Percentiles rank a stretch among this genome's conserved stretches.
Conservation (phyloP, 1,140 invertebrate species). For the Piezodorus guildinii region DNA sequence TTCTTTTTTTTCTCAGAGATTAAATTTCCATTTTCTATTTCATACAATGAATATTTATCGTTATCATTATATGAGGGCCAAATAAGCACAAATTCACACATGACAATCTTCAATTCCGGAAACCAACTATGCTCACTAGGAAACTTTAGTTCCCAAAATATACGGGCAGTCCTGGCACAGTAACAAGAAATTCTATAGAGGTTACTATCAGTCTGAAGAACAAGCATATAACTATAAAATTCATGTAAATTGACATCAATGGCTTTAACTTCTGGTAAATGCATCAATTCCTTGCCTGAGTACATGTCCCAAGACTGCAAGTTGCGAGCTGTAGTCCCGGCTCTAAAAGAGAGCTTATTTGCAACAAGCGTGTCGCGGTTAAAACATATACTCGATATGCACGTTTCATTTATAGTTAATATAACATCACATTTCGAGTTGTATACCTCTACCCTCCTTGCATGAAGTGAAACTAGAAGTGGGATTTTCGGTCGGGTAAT, state of each 20-base stretch:
- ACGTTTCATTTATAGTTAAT: background rate
- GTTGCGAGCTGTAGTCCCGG: background rate
- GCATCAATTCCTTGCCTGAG: background rate
- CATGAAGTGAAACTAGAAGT: constrained; percentile 4
- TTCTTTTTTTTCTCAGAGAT: background rate
- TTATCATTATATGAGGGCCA: constrained; percentile 11
- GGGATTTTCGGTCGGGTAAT: constrained; percentile 1
- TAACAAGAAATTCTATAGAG: background rate
- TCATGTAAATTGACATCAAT: background rate
- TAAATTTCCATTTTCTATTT: background rate
- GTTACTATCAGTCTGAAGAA: background rate
- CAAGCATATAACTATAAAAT: background rate
- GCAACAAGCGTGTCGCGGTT: constrained; percentile 2
- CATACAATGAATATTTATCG: constrained; percentile 8
- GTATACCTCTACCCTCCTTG: background rate
- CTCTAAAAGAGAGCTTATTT: constrained; percentile 4
- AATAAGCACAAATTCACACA: constrained; percentile 2
- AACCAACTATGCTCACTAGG: constrained; percentile 10
- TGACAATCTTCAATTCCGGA: background rate
- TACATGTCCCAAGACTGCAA: constrained; percentile 1
- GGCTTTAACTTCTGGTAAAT: background rate
- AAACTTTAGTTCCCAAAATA: background rate
- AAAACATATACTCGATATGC: constrained; percentile 6
- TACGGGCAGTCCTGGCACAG: background rate
- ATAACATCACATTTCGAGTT: constrained; percentile 2